These are phyloP conservation scores for Gymnorhina tibicen DNA, from an alignment of 2,113 vertebrate genomes.

Conservation along the genomic window DNA sequence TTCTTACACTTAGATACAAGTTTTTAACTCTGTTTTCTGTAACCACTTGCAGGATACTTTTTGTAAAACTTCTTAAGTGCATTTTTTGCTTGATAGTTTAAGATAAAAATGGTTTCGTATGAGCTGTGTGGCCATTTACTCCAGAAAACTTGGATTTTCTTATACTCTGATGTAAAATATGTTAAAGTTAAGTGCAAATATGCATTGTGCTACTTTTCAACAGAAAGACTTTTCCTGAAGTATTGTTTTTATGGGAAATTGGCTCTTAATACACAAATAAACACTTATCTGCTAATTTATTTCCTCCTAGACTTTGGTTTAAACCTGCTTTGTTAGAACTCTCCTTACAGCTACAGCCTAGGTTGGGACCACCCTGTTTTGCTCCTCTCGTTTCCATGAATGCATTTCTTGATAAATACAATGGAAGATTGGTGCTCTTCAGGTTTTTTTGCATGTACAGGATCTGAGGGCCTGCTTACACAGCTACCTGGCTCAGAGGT, in stretches of 20 bases:
- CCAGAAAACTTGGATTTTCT: not conserved
- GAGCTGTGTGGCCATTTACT: not conserved
- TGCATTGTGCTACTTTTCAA: not conserved
- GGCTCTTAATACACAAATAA: not conserved
- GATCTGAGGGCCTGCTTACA: rapidly evolving
- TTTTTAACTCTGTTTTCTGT: not conserved
- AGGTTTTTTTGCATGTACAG: rapidly evolving
- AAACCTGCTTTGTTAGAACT: not conserved
- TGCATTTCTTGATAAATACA: not conserved
- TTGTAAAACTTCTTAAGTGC: not conserved
- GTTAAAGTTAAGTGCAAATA: not conserved
- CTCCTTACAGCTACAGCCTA: not conserved
- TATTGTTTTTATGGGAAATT: not conserved
- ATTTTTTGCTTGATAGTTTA: not conserved
- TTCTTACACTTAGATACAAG: not conserved
- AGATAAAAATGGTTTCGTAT: not conserved
- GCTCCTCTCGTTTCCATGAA: not conserved
- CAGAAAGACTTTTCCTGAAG: not conserved
- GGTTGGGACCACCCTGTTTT: not conserved
- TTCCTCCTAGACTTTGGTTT: not conserved
- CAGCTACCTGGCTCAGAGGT: not conserved
- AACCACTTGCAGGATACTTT: not conserved
- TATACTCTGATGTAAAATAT: not conserved
- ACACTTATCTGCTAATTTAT: not conserved
- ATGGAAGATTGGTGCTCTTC: not conserved